phyloP scores from a whole-genome alignment of 2,113 vertebrate genomes.

The Mesoclemmys tuberculata region DNA sequence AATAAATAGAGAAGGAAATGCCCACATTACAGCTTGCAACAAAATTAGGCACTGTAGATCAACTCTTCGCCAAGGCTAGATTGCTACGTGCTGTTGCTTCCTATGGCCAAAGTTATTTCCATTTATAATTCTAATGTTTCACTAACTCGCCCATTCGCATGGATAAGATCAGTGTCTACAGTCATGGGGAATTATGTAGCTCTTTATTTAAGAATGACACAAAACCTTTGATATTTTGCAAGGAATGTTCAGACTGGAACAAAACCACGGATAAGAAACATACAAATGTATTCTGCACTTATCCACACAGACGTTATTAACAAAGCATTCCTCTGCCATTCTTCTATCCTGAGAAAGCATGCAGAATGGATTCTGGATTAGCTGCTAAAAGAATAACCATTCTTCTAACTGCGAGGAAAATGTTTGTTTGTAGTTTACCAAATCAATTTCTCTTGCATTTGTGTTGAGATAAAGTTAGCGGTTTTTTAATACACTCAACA shows the following conservation, averaged over 20 bases:
- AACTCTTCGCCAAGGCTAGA: conserved; percentile 44
- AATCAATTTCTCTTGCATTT: conserved; percentile 70
- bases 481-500: conserved; percentile 64
- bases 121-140: conserved; percentile 71
- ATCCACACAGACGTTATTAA: not conserved
- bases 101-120: conserved; percentile 62
- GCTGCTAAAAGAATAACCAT: conserved; percentile 4
- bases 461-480: conserved; percentile 55
- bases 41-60: conserved; percentile 41
- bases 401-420: conserved; percentile 60
- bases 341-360: conserved; percentile 37
- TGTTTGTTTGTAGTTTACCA: conserved; percentile 49
- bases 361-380: not conserved
- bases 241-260: conserved; percentile 55
- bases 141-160: conserved; percentile 59
- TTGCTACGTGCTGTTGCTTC: conserved; percentile 55
- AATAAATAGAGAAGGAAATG: conserved; percentile 47
- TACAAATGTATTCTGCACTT: conserved; percentile 39
- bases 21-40: conserved; percentile 27
- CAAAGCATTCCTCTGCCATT: not conserved
- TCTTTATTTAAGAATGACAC: conserved; percentile 62
- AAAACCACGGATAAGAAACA: conserved; percentile 40
- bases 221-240: conserved; percentile 66
- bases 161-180: conserved; percentile 67
- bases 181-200: conserved; percentile 49